Evolutionary conservation across 2,797 vertebrate species (phyloP), one percentile per base, ranked within the genome.

Genomic region (Tenualosa ilisha): DNA sequence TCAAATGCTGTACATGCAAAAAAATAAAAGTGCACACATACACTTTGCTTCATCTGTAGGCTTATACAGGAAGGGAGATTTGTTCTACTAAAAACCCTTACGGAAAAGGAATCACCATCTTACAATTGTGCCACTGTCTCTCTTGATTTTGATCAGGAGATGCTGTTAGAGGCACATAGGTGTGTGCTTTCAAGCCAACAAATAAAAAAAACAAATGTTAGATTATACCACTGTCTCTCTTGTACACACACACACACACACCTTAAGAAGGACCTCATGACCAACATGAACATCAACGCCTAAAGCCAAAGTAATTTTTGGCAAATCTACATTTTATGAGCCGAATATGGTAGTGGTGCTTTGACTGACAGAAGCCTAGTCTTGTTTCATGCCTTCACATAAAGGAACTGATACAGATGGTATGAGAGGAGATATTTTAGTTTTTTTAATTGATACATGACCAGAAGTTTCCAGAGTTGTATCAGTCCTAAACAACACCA

Each of bases 341-440:
- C 91, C 92, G 88, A 88, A 68, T 88, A 89, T 84, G 72, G 88
- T 90, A 84, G 24, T 86, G 88, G 91, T 90, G 88, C 89, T 83
- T 88, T 92, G 92, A 92, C 91, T 91, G 93, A 94, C 93, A 91
- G 89, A 92, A 68, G 26, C 94, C 93, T 86, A 93, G 93, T 93
- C 92, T 93, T 92, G 91, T 92, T 92, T 88, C 86, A 86, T 88
- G 88, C 91, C 92, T 93, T 92, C 92, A 92, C 88, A 86, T 89
- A 87, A 87, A n/a, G 84, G 89, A 93, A 93, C 93, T 93, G 90
- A 94, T 24, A 24, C n/a, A 61, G 0, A 61, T 61, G 6, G 24
- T n/a, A 61, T 20, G 3, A 61, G n/a, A n/a, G n/a, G n/a, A n/a
- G n/a, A n/a, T 31, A 31, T 31, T 31, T 31, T 31, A 0, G 31